Evolutionary conservation across 1,140 invertebrate species (phyloP).

Genomic region (Aphaenogaster ashmeadi): DNA sequence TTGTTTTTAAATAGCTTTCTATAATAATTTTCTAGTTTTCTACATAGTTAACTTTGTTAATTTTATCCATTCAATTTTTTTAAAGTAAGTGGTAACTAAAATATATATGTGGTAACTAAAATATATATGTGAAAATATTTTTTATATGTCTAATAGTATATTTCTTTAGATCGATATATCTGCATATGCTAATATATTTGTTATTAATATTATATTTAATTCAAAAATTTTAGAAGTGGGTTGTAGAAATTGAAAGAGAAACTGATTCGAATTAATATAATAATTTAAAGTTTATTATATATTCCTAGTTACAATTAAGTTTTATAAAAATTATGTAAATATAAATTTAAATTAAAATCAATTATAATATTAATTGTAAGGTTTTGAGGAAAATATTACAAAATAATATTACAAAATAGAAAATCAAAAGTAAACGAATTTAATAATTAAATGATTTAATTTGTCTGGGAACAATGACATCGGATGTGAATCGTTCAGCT

Average conservation of each 20-base stretch:
- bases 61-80: no score
- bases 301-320: neutral
- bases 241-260: neutral
- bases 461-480: neutral
- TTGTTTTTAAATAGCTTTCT: neutral
- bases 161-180: neutral
- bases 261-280: neutral
- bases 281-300: neutral
- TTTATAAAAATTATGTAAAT: neutral
- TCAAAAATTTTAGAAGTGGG: neutral
- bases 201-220: neutral
- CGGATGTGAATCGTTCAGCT: neutral
- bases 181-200: neutral
- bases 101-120: neutral
- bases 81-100: no score
- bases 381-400: neutral
- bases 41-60: no score
- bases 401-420: neutral
- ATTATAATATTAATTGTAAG: neutral
- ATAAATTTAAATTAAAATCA: neutral
- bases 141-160: neutral
- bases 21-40: no score
- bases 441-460: neutral
- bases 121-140: neutral
- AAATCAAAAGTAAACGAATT: neutral